Conservation (phyloP, 2,113 vertebrate species). For the Raja brachyura region DNA sequence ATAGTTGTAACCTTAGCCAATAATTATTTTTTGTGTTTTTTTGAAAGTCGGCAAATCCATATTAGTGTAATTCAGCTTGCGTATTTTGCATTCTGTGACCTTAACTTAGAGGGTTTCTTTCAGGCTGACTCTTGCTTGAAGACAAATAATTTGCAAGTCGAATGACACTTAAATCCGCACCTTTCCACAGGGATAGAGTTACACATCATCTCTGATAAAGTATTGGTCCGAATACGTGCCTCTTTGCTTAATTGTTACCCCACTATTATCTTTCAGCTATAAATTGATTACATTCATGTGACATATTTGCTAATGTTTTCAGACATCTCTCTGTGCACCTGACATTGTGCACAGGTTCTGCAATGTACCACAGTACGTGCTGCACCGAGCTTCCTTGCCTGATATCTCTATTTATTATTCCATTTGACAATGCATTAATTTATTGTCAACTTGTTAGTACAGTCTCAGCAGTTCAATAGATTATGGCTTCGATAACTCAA, state of each 20-base stretch:
- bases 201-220: not conserved
- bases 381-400: not conserved
- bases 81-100: not conserved
- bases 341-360: not conserved
- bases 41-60: not conserved
- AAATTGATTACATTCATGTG: not conserved
- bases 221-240: not conserved
- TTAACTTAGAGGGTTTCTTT: not conserved
- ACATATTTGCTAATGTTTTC: not conserved
- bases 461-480: not conserved
- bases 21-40: not conserved
- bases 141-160: not conserved
- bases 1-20: not conserved
- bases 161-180: not conserved
- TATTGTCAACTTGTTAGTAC: constrained; percentile 23
- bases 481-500: not conserved
- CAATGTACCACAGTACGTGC: not conserved
- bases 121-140: not conserved
- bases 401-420: not conserved
- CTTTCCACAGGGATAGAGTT: not conserved
- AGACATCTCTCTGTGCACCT: not conserved
- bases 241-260: not conserved
- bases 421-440: not conserved
- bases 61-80: not conserved
- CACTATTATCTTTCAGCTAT: not conserved